These are phyloP conservation scores for Drosophila paramelanica DNA, from an alignment of 2,888 invertebrate species.

Conservation along the genomic window DNA sequence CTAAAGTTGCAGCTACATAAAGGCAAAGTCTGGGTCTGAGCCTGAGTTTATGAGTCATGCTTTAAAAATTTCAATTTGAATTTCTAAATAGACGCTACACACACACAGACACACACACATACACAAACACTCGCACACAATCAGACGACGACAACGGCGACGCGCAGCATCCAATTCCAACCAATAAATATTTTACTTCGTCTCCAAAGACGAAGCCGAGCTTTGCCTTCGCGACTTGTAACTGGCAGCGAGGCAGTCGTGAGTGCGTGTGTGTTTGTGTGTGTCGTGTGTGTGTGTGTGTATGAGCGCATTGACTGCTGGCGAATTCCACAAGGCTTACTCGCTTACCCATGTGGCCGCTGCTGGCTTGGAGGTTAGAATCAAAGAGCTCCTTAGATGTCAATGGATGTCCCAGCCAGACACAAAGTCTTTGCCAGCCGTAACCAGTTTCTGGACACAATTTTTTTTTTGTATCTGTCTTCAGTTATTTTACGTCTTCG, in stretches of 20 bases:
- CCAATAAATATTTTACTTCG: slow-evolving; percentile 73
- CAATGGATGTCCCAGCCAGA: slow-evolving; percentile 57
- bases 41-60: slow-evolving; percentile 74
- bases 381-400: slow-evolving; percentile 60
- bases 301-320: slow-evolving; percentile 57
- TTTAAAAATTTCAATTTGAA: slow-evolving; percentile 73
- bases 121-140: slow-evolving; percentile 14
- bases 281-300: slow-evolving; percentile 18
- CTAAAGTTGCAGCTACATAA: slow-evolving; percentile 15
- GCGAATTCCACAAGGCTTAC: slow-evolving; percentile 64
- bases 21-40: slow-evolving; percentile 32
- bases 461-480: slow-evolving; percentile 20
- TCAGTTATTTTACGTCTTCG: not conserved
- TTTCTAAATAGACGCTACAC: slow-evolving; percentile 73
- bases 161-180: slow-evolving; percentile 76
- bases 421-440: slow-evolving; percentile 66
- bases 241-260: slow-evolving; percentile 35
- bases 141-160: slow-evolving; percentile 32
- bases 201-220: slow-evolving; percentile 60
- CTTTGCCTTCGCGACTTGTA: slow-evolving; percentile 63
- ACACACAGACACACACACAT: slow-evolving; percentile 28
- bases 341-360: slow-evolving; percentile 65
- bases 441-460: slow-evolving; percentile 69
- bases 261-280: slow-evolving; percentile 17
- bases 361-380: slow-evolving; percentile 61